A percentile compares a stretch with the other conserved stretches of the same genome.
Conservation (phyloP, 1,140 invertebrate species). For the Apis dorsata region DNA sequence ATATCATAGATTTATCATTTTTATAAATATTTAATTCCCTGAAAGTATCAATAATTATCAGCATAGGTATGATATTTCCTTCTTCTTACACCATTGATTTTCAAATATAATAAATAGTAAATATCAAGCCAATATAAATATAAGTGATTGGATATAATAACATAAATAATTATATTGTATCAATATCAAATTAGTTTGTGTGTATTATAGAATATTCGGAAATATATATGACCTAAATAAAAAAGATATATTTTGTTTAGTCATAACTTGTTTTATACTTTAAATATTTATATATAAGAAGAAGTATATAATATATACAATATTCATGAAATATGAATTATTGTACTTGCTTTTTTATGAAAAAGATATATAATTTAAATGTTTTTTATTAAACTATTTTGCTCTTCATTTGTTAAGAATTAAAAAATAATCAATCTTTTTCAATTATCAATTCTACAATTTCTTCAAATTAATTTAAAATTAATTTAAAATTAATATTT, state of each 20-base stretch:
- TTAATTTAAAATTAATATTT: conserved; percentile 20
- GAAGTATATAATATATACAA: conserved; percentile 1
- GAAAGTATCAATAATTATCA: conserved; percentile 59
- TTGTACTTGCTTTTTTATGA: background rate
- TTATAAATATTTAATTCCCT: conserved; percentile 54
- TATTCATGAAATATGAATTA: conserved; percentile 32
- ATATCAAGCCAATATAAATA: conserved; percentile 65
- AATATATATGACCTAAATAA: background rate
- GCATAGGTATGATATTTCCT: conserved; percentile 35
- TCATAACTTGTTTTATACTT: background rate
- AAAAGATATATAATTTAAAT: conserved; percentile 1
- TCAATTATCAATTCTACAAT: background rate
- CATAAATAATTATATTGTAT: conserved; percentile 18
- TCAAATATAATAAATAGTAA: conserved; percentile 34
- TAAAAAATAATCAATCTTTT: background rate
- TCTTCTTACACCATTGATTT: conserved; percentile 73
- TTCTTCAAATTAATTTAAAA: conserved; percentile 40
- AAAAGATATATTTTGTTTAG: background rate
- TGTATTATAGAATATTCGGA: background rate
- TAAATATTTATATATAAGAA: background rate
- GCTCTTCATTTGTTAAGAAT: background rate
- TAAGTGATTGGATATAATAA: conserved; percentile 23
- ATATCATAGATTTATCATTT: conserved; percentile 52
- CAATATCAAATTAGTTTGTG: conserved; percentile 11
- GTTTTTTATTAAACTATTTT: background rate